Base-by-base conservation (phyloP, 2,888 invertebrate genomes). In the Chloroclystis v-ata region DNA sequence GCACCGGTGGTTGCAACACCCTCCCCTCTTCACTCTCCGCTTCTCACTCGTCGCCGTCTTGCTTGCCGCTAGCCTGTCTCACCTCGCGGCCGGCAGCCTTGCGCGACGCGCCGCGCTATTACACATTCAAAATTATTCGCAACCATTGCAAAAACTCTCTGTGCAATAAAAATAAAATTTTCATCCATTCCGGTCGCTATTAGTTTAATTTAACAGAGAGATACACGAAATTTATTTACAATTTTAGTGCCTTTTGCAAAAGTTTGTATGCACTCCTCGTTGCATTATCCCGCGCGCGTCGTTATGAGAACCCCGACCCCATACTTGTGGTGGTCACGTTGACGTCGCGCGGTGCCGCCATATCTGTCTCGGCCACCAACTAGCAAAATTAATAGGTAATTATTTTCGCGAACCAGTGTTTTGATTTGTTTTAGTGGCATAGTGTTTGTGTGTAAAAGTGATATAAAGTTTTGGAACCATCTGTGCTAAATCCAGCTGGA, bases 291-390 rank as follows among this genome's bases (percentile, higher is more conserved):
- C 91, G 90, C 92, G 92, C 92, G 93, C 93, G 92, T 92, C 91
- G 90, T 90, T 91, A 89, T 91, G 92, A 91, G 91, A 90, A 92
- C 92, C 92, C 92, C 92, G 91, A 92, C 92, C 92, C 92, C 92
- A 91, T 89, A 90, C 86, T 84, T 89, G 89, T 87, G 89, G 89
- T 87, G 89, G 89, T 90, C 89, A 90, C 90, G 90, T 90, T 90
- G 90, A 90, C 90, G 90, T 90, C 89, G 89, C 85, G 89, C 88
- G 81, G 85, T 87, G 90, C 90, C 91, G 91, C 91, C 91, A 91
- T 91, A 91, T 90, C 90, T 90, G 89, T 89, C 89, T 88, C 87
- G 88, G 89, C 83, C 86, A 86, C 83, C 87, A 86, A 84, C 82
- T 88, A 89, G 85, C 86, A 87, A 89, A 89, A 89, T 89, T 89